A percentile compares a stretch with the other conserved stretches of the same genome.
Evolutionary conservation across 2,797 vertebrate genomes (phyloP).

Genomic region (Cryptoblepharus egeriae): DNA sequence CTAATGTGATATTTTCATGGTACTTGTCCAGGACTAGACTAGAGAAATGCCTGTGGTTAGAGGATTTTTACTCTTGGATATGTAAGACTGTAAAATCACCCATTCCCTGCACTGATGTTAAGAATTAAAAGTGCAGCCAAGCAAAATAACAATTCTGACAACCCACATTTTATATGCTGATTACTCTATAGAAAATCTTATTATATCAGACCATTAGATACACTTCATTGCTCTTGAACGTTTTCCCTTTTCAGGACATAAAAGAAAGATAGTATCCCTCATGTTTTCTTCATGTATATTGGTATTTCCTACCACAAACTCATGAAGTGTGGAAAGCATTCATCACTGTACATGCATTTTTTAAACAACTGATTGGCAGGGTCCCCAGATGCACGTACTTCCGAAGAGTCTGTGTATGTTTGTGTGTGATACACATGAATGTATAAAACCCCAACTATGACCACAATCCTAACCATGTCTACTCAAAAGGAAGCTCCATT

Average conservation of each 20-base stretch:
- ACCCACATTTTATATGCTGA: background rate
- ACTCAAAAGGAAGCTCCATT: too few relatives aligned
- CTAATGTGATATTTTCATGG: too few relatives aligned
- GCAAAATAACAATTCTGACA: background rate
- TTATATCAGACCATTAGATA: background rate
- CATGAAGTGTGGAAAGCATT: background rate
- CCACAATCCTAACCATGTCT: too few relatives aligned
- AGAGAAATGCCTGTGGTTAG: background rate
- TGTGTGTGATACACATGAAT: background rate
- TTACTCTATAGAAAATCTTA: background rate
- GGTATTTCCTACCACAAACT: background rate
- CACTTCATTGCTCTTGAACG: background rate
- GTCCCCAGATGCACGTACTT: background rate
- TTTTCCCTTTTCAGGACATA: slow-evolving; percentile 27
- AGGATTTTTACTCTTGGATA: too few relatives aligned
- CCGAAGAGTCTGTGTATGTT: too few relatives aligned
- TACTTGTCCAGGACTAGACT: too few relatives aligned
- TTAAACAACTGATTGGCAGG: background rate
- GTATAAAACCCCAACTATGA: too few relatives aligned
- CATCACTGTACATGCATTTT: background rate
- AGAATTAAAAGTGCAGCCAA: too few relatives aligned
- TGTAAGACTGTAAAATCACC: too few relatives aligned
- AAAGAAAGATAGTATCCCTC: background rate
- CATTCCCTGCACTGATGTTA: too few relatives aligned
- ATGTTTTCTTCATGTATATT: background rate